Evolutionary conservation across 2,797 vertebrate species (phyloP).

Genomic region (Fundulus diaphanus): DNA sequence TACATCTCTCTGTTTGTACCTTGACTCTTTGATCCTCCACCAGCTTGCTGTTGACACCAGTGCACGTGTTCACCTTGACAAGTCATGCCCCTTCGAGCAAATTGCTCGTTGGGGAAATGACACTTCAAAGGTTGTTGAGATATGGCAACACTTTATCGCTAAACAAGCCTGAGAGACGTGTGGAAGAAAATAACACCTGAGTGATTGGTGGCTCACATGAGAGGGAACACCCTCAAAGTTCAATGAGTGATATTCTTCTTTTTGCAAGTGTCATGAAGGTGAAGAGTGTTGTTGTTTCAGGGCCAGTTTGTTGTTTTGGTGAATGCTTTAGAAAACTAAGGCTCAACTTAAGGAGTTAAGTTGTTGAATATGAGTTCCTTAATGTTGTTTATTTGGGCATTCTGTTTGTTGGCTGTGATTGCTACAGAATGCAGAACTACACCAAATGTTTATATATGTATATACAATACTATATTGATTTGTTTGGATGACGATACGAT

Average conservation of each 20-base stretch:
- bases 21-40: background rate
- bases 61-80: conserved; percentile 14
- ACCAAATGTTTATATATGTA: no score
- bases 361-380: background rate
- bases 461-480: no score
- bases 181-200: background rate
- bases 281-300: conserved; percentile 5
- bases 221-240: background rate
- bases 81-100: conserved; percentile 44
- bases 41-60: conserved; percentile 21
- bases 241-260: background rate
- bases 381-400: background rate
- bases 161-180: conserved; percentile 22
- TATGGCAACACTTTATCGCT: conserved; percentile 4
- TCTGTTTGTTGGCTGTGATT: no score
- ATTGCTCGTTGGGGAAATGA: conserved; percentile 37
- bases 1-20: background rate
- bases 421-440: no score
- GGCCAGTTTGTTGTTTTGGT: conserved; percentile 5
- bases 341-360: background rate
- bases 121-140: conserved; percentile 41
- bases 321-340: background rate
- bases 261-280: conserved; percentile 12
- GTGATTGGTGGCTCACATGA: background rate
- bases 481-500: no score